These are phyloP conservation scores for Calliopum simillimum DNA, from an alignment of 2,888 invertebrate species.

Conservation along the genomic window DNA sequence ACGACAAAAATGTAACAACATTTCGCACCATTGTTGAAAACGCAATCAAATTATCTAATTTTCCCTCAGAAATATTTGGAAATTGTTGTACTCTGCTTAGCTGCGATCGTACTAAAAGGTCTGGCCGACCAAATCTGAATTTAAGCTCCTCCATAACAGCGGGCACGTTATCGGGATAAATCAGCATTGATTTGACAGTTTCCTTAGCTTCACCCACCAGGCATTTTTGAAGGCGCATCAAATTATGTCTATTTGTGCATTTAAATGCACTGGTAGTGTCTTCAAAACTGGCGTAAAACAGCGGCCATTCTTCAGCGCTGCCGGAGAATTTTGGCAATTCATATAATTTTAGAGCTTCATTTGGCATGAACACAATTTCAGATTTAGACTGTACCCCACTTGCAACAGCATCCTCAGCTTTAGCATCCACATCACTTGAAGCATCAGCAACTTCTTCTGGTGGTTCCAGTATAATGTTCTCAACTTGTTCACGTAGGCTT, in stretches of 20 bases:
- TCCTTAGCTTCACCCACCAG: constrained; percentile 25
- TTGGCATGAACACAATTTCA: neutral
- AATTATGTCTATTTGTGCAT: constrained; percentile 34
- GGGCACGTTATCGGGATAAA: constrained; percentile 35
- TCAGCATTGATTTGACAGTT: constrained; percentile 27
- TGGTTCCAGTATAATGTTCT: too few relatives aligned
- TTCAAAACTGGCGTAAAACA: constrained; percentile 25
- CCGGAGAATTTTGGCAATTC: neutral
- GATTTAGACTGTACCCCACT: too few relatives aligned
- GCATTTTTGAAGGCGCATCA: constrained; percentile 32
- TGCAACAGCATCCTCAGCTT: too few relatives aligned
- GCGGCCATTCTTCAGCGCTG: constrained; percentile 30
- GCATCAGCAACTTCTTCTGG: too few relatives aligned
- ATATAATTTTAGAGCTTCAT: neutral
- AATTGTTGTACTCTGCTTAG: constrained; percentile 31
- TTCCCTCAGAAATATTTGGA: constrained; percentile 27
- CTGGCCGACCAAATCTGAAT: constrained; percentile 41
- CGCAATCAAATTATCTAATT: constrained; percentile 15
- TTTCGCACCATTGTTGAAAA: constrained; percentile 31
- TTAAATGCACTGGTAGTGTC: constrained; percentile 7
- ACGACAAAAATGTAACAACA: constrained; percentile 20
- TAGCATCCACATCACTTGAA: too few relatives aligned
- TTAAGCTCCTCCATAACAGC: constrained; percentile 36
- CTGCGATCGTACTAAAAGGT: constrained; percentile 29
- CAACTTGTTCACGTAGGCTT: too few relatives aligned